Evolutionary conservation across 1,140 invertebrate species (phyloP).

Genomic region (Lerema accius): DNA sequence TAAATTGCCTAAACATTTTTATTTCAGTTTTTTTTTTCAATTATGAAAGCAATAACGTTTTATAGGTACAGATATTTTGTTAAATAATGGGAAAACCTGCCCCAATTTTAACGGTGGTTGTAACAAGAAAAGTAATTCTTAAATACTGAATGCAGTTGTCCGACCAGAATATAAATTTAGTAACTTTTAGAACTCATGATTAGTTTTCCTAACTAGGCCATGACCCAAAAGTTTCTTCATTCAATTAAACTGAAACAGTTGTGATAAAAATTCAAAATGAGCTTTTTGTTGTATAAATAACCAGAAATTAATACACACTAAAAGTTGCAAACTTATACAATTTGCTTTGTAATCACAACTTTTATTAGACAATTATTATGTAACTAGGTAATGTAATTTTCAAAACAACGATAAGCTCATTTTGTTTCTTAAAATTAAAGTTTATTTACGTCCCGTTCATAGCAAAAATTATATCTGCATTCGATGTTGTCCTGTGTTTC

Average conservation of each 20-base stretch:
- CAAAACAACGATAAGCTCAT: constrained; percentile 6
- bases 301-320: too few species aligned
- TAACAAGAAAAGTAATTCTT: neutral
- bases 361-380: too few species aligned
- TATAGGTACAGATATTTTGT: neutral
- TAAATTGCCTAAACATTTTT: too few species aligned
- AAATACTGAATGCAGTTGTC: neutral
- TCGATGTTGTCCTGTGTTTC: constrained; percentile 61
- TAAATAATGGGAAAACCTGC: constrained; percentile 6
- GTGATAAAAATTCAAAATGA: constrained; percentile 6
- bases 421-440: neutral
- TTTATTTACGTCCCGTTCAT: neutral
- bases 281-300: neutral
- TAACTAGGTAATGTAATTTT: neutral
- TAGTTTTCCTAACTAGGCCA: neutral
- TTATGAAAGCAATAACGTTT: too few species aligned
- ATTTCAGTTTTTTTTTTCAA: too few species aligned
- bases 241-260: neutral
- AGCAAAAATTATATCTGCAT: constrained; percentile 32
- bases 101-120: neutral
- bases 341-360: too few species aligned
- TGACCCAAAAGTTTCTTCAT: neutral
- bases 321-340: too few species aligned
- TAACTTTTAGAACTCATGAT: neutral
- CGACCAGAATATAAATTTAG: too few species aligned